Evolutionary conservation across 2,888 invertebrate species (phyloP).

Genomic region (Perizoma flavofasciatum): DNA sequence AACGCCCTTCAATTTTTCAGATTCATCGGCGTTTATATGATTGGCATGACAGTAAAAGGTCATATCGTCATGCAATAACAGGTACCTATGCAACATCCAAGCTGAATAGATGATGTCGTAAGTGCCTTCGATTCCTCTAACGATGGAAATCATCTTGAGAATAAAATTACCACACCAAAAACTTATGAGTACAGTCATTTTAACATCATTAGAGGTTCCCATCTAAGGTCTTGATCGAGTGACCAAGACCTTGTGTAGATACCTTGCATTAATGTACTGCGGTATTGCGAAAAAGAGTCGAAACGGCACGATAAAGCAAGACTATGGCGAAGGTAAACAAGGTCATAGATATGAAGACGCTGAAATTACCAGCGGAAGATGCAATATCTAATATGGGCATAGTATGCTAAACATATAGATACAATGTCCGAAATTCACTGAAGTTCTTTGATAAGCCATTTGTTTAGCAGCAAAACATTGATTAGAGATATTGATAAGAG

Average conservation of each 20-base stretch:
- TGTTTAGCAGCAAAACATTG: no score
- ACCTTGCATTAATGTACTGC: no score
- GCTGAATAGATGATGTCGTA: conserved; percentile 22
- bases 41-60: conserved; percentile 19
- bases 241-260: background rate
- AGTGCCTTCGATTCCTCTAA: conserved; percentile 18
- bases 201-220: background rate
- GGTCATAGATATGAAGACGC: conserved; percentile 2
- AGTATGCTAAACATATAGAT: no score
- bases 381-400: no score
- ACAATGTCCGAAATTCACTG: no score
- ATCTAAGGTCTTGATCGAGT: background rate
- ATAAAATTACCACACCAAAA: conserved; percentile 9
- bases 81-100: conserved; percentile 23
- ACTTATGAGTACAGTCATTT: conserved; percentile 13
- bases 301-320: background rate
- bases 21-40: conserved; percentile 13
- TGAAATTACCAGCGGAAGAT: background rate
- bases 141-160: conserved; percentile 17
- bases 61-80: conserved; percentile 23
- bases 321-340: conserved; percentile 4
- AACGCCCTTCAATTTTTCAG: conserved; percentile 15
- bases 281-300: background rate
- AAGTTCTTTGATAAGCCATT: no score
- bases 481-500: no score